These are phyloP conservation scores for Prolemur simus DNA, from an alignment of 2,113 vertebrate genomes.

Conservation along the genomic window DNA sequence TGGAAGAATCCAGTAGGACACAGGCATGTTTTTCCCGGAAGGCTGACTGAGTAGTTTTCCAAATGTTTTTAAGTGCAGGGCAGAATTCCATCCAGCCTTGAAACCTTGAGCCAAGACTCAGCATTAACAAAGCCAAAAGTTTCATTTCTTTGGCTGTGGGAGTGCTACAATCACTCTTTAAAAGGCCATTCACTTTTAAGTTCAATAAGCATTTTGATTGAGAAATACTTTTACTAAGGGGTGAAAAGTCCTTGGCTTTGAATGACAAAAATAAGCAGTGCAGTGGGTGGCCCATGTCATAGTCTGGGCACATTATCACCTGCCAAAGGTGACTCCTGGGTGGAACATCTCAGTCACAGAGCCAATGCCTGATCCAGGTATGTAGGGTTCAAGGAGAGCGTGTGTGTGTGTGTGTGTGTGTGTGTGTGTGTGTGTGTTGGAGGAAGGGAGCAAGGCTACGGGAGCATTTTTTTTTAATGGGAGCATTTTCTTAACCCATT, in stretches of 20 bases:
- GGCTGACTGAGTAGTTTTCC: constrained; percentile 60
- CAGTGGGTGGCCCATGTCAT: neutral
- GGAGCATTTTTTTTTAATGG: neutral
- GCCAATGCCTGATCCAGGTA: neutral
- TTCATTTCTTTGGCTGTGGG: constrained; percentile 58
- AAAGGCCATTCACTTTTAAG: constrained; percentile 3
- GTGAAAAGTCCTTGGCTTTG: constrained; percentile 23
- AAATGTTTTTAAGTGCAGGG: constrained; percentile 39
- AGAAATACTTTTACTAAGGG: neutral
- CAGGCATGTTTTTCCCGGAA: neutral
- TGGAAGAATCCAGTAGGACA: neutral
- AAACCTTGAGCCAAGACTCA: constrained; percentile 18
- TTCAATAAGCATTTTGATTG: constrained; percentile 40
- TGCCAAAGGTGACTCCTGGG: neutral
- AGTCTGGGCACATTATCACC: neutral
- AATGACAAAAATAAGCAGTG: neutral
- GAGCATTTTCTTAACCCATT: neutral
- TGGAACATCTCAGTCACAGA: neutral
- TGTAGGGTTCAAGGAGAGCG: neutral
- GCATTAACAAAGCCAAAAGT: constrained; percentile 34
- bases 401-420: neutral
- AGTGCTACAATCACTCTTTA: neutral
- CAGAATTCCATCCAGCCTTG: constrained; percentile 54
- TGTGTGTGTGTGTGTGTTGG: neutral
- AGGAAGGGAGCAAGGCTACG: neutral